Evolutionary conservation across 1,140 invertebrate species (phyloP), one percentile per base, ranked within the genome.

Genomic region (Drosophila lacertosa): DNA sequence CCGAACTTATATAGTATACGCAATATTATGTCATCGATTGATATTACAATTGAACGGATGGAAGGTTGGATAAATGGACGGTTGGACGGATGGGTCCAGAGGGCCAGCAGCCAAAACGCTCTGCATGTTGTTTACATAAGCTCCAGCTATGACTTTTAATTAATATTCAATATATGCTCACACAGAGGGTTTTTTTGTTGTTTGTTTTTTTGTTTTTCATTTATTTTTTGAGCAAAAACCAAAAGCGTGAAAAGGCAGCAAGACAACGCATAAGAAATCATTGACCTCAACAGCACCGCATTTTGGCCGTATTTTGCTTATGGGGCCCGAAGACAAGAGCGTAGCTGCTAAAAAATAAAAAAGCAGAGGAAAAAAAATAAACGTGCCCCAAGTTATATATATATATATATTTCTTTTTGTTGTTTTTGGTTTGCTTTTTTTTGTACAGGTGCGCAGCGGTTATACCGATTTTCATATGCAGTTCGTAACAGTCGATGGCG

Each of bases 251-350:
- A 81, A 77, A 74, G 67, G 70, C 59, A 83, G 72, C 75, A 81
- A 82, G 60, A 81, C 72, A 81, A 76, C 77, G 72, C 70, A 78
- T 83, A 75, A 84, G 80, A 81, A 86, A 84, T 76, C 80, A 81
- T 84, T 84, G 80, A 84, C 80, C 80, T 84, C 81, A 77, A 77
- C 79, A 83, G 62, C 48, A 62, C 55, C 71, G 66, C 79, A 78
- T 82, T 42, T 59, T 83, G 70, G 79, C 79, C 79, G 71, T 75
- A 82, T 86, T 84, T 86, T 73, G 77, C 70, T 60, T 86, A 77
- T 86, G 64, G 71, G 68, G 77, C 66, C 33, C 68, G 13, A 77
- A 68, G 35, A 77, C 68, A 62, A 55, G 50, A 60, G 51, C 32
- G 9, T 32, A 50, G 60, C 51, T 50, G 50, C 58, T 59, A 59